Evolutionary conservation across 2,113 vertebrate species (phyloP).

Genomic region (Ivindomyrus marchei): DNA sequence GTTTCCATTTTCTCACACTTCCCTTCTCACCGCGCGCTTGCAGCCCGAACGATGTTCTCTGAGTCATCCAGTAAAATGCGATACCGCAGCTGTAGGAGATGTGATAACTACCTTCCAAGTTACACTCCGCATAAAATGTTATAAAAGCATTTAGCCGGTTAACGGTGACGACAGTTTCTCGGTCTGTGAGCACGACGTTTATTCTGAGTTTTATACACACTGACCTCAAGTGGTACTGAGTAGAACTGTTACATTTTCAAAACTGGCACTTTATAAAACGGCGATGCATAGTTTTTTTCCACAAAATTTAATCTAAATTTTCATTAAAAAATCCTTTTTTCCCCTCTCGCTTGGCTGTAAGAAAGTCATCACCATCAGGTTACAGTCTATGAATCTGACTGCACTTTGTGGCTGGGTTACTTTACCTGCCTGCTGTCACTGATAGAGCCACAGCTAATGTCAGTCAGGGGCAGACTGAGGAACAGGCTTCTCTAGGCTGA

Average conservation of each 20-base stretch:
- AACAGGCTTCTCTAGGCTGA: background rate
- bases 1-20: constrained; percentile 16
- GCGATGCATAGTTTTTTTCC: background rate
- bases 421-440: background rate
- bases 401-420: background rate
- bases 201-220: background rate
- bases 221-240: background rate
- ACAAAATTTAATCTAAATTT: background rate
- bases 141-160: background rate
- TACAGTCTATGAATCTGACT: background rate
- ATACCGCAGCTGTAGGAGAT: background rate
- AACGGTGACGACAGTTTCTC: background rate
- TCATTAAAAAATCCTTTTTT: background rate
- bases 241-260: background rate
- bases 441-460: background rate
- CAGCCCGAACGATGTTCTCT: background rate
- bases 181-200: background rate
- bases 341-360: background rate
- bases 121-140: background rate
- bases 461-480: background rate
- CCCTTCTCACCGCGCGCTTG: background rate
- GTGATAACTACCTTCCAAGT: background rate
- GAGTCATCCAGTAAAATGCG: background rate
- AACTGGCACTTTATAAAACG: background rate
- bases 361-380: background rate